phyloP scores from a whole-genome alignment of 2,113 vertebrate genomes.

The Ceuthmochares aereus region DNA sequence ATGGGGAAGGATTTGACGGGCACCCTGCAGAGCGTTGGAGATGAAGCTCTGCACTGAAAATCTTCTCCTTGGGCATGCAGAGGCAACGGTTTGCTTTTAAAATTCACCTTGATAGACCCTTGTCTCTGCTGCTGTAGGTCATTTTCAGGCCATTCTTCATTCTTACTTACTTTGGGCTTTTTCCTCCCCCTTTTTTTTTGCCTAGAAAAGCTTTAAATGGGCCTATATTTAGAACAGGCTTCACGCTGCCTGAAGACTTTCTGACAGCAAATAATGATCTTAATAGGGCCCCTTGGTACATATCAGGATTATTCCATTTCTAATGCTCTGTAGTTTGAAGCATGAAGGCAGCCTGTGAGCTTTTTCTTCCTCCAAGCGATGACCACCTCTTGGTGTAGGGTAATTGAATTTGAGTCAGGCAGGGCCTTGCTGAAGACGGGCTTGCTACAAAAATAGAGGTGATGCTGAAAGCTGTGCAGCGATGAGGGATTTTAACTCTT shows the following conservation, averaged over 20 bases:
- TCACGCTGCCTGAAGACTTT: not conserved
- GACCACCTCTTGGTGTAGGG: not conserved
- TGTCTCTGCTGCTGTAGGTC: not conserved
- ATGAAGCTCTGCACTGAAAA: not conserved
- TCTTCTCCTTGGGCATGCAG: not conserved
- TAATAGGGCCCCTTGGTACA: conserved; percentile 10
- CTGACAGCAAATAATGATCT: conserved; percentile 40
- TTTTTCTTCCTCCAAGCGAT: not conserved
- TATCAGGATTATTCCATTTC: not conserved
- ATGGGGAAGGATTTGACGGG: too few relatives aligned
- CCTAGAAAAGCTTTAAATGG: not conserved
- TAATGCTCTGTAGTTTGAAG: not conserved
- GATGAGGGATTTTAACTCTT: not conserved
- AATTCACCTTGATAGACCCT: not conserved
- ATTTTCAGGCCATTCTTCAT: not conserved
- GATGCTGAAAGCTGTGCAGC: not conserved
- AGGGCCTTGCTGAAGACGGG: not conserved
- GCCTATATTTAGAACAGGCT: conserved; percentile 35
- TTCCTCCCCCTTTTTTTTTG: fast-evolving
- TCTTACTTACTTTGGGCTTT: not conserved
- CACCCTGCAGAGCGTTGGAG: not conserved
- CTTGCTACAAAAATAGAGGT: not conserved
- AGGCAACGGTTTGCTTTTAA: not conserved
- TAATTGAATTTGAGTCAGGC: not conserved
- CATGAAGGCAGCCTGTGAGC: not conserved